phyloP scores from a whole-genome alignment of 2,888 invertebrate species.

The Ichneumoninae sp. region DNA sequence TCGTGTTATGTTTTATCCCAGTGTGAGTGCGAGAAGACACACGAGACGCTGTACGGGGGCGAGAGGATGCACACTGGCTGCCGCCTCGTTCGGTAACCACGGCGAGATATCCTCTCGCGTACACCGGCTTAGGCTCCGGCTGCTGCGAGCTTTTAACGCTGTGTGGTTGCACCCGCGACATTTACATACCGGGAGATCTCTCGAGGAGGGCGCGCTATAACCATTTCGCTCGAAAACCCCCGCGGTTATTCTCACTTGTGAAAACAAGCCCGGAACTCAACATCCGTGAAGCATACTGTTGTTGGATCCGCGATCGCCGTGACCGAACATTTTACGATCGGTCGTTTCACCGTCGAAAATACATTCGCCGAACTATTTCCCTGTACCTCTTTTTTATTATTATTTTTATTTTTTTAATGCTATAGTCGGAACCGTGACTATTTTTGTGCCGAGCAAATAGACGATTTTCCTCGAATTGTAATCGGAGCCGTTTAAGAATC shows the following conservation, averaged over 20 bases:
- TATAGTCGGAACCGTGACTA: neutral
- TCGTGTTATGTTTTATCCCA: slow-evolving; percentile 75
- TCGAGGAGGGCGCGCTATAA: slow-evolving; percentile 57
- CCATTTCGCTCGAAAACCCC: slow-evolving; percentile 71
- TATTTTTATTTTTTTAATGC: neutral
- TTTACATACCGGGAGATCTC: slow-evolving; percentile 76
- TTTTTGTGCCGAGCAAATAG: neutral
- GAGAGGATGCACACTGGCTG: slow-evolving; percentile 57
- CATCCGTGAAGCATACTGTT: slow-evolving; percentile 61
- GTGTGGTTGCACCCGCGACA: slow-evolving; percentile 71
- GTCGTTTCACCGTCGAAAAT: slow-evolving; percentile 15
- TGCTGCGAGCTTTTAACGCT: slow-evolving; percentile 42
- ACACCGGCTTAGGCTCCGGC: slow-evolving; percentile 16
- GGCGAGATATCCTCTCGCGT: slow-evolving; percentile 35
- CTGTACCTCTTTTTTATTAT: neutral
- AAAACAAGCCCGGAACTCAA: slow-evolving; percentile 69
- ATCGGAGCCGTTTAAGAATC: slow-evolving; percentile 24
- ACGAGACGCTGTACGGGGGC: slow-evolving; percentile 52
- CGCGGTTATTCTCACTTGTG: slow-evolving; percentile 77
- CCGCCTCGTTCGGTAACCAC: slow-evolving; percentile 14
- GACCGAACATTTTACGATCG: neutral
- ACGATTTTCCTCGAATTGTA: slow-evolving; percentile 13
- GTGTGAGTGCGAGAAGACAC: slow-evolving; percentile 47
- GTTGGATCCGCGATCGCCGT: slow-evolving; percentile 21
- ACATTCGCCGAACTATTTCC: neutral